These are phyloP conservation scores for Chelmon rostratus DNA, from an alignment of 2,797 vertebrate species.

Conservation along the genomic window DNA sequence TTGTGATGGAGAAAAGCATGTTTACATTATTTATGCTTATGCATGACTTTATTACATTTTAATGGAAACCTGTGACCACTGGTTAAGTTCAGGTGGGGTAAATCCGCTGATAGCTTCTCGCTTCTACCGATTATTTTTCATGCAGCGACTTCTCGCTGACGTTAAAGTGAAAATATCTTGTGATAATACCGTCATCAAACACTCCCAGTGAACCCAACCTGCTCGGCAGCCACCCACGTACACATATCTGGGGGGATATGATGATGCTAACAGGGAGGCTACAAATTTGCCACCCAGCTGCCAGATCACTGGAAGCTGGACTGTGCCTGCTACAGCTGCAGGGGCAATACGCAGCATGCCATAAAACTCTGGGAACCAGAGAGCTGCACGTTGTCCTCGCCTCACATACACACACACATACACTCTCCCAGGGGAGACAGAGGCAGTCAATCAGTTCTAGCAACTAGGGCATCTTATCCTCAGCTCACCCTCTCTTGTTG, in stretches of 20 bases:
- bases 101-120: not conserved
- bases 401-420: constrained; percentile 48
- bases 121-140: not conserved
- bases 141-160: not conserved
- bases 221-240: constrained; percentile 22
- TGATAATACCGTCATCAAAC: constrained; percentile 13
- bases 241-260: constrained; percentile 55
- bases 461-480: constrained; percentile 81
- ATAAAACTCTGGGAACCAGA: constrained; percentile 68
- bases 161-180: constrained; percentile 21
- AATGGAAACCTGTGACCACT: constrained; percentile 7
- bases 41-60: constrained; percentile 16
- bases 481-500: constrained; percentile 65
- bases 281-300: constrained; percentile 71
- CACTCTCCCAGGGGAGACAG: constrained; percentile 47
- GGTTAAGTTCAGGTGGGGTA: constrained; percentile 3
- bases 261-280: constrained; percentile 60
- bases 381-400: constrained; percentile 60
- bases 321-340: constrained; percentile 47
- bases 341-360: constrained; percentile 58
- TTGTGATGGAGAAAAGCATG: not conserved
- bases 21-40: constrained; percentile 27
- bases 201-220: constrained; percentile 12
- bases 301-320: constrained; percentile 61
- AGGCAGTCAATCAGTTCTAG: constrained; percentile 75